A percentile compares a stretch with the other conserved stretches of the same genome.
Evolutionary conservation across 2,113 vertebrate genomes (phyloP).

Genomic region (Crotalus viridis): DNA sequence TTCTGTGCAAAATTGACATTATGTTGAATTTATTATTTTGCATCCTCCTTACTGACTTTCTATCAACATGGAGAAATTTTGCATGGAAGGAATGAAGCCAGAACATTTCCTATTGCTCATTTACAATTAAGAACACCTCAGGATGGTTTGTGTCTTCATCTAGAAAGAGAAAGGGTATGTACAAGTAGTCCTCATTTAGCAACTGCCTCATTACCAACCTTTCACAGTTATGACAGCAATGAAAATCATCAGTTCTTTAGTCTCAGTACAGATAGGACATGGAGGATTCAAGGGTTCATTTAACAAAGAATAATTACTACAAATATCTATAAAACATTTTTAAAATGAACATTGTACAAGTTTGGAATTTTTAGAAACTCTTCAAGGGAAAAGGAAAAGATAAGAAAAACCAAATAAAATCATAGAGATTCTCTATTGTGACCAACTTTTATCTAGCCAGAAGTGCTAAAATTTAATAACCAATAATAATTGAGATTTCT

Average conservation of each 20-base stretch:
- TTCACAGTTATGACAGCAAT: background rate
- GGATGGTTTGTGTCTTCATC: background rate
- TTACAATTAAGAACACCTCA: background rate
- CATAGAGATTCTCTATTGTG: background rate
- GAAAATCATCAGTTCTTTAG: constrained; percentile 3
- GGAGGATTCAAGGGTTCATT: background rate
- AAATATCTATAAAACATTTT: constrained; percentile 28
- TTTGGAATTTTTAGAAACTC: constrained; percentile 8
- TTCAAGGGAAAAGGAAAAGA: constrained; percentile 1
- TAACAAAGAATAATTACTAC: constrained; percentile 3
- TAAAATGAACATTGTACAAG: constrained; percentile 33
- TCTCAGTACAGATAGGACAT: background rate
- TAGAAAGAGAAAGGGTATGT: background rate
- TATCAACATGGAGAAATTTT: background rate
- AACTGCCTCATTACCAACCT: background rate
- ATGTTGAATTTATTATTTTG: background rate
- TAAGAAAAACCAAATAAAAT: background rate
- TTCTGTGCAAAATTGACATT: background rate
- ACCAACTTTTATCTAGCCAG: background rate
- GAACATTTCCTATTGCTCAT: background rate
- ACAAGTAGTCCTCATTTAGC: background rate
- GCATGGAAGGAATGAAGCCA: background rate
- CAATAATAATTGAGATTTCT: background rate
- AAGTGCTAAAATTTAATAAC: background rate
- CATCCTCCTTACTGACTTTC: background rate